Base-by-base conservation (phyloP, 2,797 vertebrate genomes). In the Anabas testudineus region DNA sequence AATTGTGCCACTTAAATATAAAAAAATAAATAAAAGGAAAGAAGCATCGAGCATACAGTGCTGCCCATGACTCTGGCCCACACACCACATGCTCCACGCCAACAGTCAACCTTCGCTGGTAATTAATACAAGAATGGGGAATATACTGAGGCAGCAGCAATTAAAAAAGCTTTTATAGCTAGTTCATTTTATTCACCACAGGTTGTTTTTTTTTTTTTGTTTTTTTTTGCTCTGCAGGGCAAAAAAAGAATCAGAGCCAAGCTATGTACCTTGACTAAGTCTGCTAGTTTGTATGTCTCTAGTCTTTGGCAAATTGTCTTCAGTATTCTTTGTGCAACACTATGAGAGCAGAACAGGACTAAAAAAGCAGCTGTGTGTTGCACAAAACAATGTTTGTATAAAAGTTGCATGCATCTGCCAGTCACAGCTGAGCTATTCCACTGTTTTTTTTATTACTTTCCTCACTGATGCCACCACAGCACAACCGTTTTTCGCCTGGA, bases 131-230 rank as follows among this genome's bases (percentile, higher is more conserved):
- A 62, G 32, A 80, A 67, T 64, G 13, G 21, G 19, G 55, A 54
- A 71, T 46, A 61, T 61, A 73, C 54, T 53, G 69, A 73, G 71
- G 79, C 62, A 76, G 61, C 57, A 54, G 60, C 77, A 82, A 71
- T 89, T 85, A 86, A 79, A 87, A 7, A 80, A 14, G 16, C 66
- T 78, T 82, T 88, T 80, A 82, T 73, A 45, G 54, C 48, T 55
- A 36, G 57, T 78, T 80, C 59, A 67, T 80, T 78, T 66, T 48
- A 76, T 68, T 79, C 71, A 64, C 58, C 59, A 51, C 67, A 63
- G 65, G 69, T 82, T 81, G 66, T 30, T 30, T 30, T 28, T n/a
- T n/a, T n/a, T n/a, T n/a, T n/a, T n/a, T n/a, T n/a, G n/a, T n/a
- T n/a, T n/a, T n/a, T 80, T 81, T 65, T 66, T 67, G 24, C 60